A percentile compares a stretch with the other conserved stretches of the same genome.
Evolutionary conservation across 1,140 invertebrate genomes (phyloP).

Genomic region (Hyphantria cunea): DNA sequence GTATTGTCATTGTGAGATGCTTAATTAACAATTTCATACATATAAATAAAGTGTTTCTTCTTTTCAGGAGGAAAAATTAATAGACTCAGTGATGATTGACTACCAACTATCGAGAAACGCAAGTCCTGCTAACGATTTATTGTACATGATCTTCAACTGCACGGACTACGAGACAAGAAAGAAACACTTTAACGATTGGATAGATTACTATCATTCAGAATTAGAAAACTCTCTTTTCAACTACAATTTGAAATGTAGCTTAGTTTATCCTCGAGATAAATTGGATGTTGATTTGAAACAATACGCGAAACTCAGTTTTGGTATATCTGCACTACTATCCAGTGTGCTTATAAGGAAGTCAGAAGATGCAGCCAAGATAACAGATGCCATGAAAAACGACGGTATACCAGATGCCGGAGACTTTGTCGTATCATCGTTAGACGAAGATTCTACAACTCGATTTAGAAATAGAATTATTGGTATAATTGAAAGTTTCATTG

Average conservation of each 20-base stretch:
- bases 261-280: constrained; percentile 37
- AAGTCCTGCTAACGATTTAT: constrained; percentile 32
- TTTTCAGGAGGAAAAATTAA: constrained; percentile 36
- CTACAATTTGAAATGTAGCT: constrained; percentile 33
- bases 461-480: constrained; percentile 8
- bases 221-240: constrained; percentile 34
- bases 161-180: constrained; percentile 36
- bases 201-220: constrained; percentile 40
- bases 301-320: constrained; percentile 30
- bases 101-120: constrained; percentile 35
- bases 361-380: constrained; percentile 5
- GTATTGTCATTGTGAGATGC: too few species aligned
- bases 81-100: constrained; percentile 37
- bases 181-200: constrained; percentile 39
- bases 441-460: background rate
- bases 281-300: constrained; percentile 41
- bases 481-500: constrained; percentile 6
- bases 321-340: constrained; percentile 4
- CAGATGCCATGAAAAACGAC: constrained; percentile 8
- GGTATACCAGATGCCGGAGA: background rate
- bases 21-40: too few species aligned
- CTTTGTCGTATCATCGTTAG: background rate
- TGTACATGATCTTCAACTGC: constrained; percentile 40
- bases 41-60: too few species aligned
- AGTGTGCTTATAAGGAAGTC: background rate